These are phyloP conservation scores for Condylostylus longicornis DNA, from an alignment of 1,140 invertebrate genomes.

Conservation along the genomic window DNA sequence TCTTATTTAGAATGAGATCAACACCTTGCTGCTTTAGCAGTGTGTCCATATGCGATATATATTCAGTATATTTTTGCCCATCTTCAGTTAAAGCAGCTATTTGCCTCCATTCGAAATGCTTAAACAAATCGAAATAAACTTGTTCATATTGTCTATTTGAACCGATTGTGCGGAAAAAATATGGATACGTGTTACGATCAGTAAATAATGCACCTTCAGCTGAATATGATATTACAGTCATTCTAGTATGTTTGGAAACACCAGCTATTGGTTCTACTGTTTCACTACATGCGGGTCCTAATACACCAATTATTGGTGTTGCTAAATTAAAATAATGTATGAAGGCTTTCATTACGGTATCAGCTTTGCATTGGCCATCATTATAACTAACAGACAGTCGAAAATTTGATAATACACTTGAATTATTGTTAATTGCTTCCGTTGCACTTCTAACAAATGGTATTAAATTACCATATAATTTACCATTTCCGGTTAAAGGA, in stretches of 20 bases:
- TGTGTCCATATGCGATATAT: constrained; percentile 51
- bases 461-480: constrained; percentile 45
- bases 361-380: constrained; percentile 58
- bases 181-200: constrained; percentile 57
- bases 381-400: constrained; percentile 40
- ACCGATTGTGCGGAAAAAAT: constrained; percentile 71
- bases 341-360: constrained; percentile 63
- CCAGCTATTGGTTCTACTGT: constrained; percentile 66
- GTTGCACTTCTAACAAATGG: constrained; percentile 49
- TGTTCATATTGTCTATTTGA: constrained; percentile 55
- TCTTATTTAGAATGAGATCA: constrained; percentile 50
- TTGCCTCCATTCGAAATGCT: constrained; percentile 49
- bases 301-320: constrained; percentile 46
- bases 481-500: constrained; percentile 42
- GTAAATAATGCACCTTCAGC: constrained; percentile 60
- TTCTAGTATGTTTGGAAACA: constrained; percentile 62
- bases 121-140: constrained; percentile 17
- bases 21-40: constrained; percentile 45
- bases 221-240: constrained; percentile 64
- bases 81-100: constrained; percentile 63
- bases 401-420: constrained; percentile 44
- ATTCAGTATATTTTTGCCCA: constrained; percentile 67
- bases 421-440: constrained; percentile 47
- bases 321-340: constrained; percentile 49
- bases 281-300: constrained; percentile 75